phyloP scores from a whole-genome alignment of 2,888 invertebrate species.

The Agelastica alni region DNA sequence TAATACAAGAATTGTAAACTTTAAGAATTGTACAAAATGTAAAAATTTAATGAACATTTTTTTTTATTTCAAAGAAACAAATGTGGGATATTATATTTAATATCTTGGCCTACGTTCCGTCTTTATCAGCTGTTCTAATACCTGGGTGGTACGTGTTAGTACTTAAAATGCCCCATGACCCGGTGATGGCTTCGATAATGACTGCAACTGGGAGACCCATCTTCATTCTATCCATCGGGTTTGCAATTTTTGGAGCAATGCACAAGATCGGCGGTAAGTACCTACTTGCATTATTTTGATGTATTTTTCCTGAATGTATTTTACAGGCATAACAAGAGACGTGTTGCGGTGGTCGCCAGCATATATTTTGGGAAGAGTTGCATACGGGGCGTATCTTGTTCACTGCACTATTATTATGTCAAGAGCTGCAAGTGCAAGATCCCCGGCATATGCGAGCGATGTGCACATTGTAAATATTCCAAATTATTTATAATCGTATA shows the following conservation, averaged over 20 bases:
- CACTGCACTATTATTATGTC: slow-evolving; percentile 36
- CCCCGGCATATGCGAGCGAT: slow-evolving; percentile 37
- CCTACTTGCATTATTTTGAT: too few relatives aligned
- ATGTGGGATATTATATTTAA: slow-evolving; percentile 4
- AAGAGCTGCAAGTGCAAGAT: slow-evolving; percentile 33
- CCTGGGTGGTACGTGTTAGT: slow-evolving; percentile 14
- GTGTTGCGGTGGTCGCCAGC: slow-evolving; percentile 36
- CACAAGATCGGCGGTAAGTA: slow-evolving; percentile 18
- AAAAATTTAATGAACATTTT: too few relatives aligned
- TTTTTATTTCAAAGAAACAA: slow-evolving; percentile 14
- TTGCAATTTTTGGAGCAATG: slow-evolving; percentile 3
- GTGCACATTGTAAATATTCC: slow-evolving; percentile 38
- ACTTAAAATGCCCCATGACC: not conserved
- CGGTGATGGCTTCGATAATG: slow-evolving; percentile 12
- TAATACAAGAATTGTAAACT: too few relatives aligned
- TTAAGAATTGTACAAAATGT: too few relatives aligned
- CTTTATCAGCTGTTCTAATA: slow-evolving; percentile 8
- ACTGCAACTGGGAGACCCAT: slow-evolving; percentile 4
- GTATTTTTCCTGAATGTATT: not conserved
- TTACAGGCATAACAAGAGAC: slow-evolving; percentile 28
- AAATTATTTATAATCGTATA: too few relatives aligned
- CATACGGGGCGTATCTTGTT: slow-evolving; percentile 36
- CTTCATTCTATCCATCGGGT: slow-evolving; percentile 3
- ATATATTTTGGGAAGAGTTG: slow-evolving; percentile 33
- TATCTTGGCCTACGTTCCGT: not conserved